phyloP scores from a whole-genome alignment of 1,140 invertebrate species.

The Bradysia coprophila region DNA sequence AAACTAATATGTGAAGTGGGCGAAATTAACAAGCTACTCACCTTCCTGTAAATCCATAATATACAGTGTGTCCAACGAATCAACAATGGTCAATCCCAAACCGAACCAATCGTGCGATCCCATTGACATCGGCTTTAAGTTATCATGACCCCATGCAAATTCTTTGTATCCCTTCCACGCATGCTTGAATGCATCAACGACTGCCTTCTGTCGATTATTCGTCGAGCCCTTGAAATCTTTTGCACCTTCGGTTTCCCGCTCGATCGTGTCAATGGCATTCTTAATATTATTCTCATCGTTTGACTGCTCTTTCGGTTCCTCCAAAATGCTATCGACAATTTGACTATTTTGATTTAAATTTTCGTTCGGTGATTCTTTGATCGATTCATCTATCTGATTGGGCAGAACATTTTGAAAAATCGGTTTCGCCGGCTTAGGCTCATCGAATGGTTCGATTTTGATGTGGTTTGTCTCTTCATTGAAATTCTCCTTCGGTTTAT shows the following conservation, averaged over 20 bases:
- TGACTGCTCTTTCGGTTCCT: constrained; percentile 3
- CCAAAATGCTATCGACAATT: neutral
- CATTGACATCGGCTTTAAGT: constrained; percentile 72
- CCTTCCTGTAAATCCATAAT: constrained; percentile 82
- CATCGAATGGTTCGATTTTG: constrained; percentile 7
- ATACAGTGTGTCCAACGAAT: constrained; percentile 78
- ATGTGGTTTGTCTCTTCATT: constrained; percentile 8
- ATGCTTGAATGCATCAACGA: constrained; percentile 73
- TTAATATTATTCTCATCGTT: constrained; percentile 12
- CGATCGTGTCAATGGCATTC: constrained; percentile 8
- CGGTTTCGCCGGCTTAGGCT: neutral
- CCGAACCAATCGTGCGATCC: constrained; percentile 78
- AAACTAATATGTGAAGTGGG: too few species aligned
- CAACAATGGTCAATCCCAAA: constrained; percentile 76
- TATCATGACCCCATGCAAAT: constrained; percentile 89
- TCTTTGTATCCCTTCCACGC: constrained; percentile 84
- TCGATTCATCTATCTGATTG: neutral
- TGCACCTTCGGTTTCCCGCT: constrained; percentile 6
- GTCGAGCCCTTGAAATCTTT: constrained; percentile 39
- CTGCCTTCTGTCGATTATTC: constrained; percentile 59
- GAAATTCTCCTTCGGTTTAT: constrained; percentile 10
- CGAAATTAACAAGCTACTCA: constrained; percentile 17
- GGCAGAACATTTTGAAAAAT: neutral
- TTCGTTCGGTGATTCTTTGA: neutral
- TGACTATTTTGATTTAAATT: neutral